phyloP scores from a whole-genome alignment of 2,797 vertebrate genomes.

The Megaceryle alcyon region DNA sequence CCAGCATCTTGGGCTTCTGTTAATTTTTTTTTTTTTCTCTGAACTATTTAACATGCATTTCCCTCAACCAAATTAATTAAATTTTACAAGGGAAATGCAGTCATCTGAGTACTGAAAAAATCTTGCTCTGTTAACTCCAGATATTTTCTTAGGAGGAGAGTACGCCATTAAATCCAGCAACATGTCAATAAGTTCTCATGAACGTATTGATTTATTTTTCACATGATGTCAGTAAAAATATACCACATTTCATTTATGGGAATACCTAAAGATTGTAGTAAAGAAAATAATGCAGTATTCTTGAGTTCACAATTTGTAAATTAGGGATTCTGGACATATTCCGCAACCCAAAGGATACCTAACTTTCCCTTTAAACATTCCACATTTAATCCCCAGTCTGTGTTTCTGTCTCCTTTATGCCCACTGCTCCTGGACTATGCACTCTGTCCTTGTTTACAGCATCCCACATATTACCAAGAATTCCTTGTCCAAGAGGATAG shows the following conservation, averaged over 20 bases:
- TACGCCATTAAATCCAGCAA: background rate
- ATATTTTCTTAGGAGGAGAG: background rate
- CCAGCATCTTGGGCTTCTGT: background rate
- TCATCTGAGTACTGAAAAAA: background rate
- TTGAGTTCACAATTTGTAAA: background rate
- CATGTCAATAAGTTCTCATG: background rate
- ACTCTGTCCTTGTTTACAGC: background rate
- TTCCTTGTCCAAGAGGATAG: background rate
- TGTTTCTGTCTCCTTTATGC: background rate
- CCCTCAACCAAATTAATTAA: background rate
- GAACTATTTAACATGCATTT: background rate
- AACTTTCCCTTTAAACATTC: background rate
- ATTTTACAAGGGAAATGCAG: background rate
- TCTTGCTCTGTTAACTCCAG: background rate
- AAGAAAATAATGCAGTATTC: background rate
- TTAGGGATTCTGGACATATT: background rate
- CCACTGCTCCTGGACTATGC: background rate
- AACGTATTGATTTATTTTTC: background rate
- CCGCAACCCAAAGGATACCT: background rate
- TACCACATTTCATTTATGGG: background rate
- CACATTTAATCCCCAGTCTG: background rate
- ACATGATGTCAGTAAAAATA: background rate
- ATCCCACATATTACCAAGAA: background rate
- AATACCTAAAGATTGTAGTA: background rate
- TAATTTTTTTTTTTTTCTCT: background rate